phyloP scores from a whole-genome alignment of 2,113 vertebrate species.

The Ciconia boyciana region DNA sequence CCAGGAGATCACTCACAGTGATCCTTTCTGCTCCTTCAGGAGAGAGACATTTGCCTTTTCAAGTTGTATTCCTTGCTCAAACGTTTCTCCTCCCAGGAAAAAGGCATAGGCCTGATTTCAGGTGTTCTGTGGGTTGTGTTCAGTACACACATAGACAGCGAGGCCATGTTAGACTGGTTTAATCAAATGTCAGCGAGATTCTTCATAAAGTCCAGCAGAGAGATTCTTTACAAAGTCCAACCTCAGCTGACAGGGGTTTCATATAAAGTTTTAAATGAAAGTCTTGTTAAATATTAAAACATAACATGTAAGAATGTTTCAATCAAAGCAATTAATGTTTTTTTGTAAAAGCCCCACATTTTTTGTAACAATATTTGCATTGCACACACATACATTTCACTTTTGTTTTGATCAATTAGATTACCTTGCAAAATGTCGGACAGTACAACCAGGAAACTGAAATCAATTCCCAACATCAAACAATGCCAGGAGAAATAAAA shows the following conservation, averaged over 20 bases:
- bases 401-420: neutral
- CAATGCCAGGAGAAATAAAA: neutral
- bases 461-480: neutral
- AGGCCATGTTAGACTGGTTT: neutral
- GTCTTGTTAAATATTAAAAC: neutral
- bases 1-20: fast-evolving
- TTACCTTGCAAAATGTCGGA: neutral
- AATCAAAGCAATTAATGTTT: neutral
- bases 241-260: neutral
- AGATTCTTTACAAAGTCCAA: neutral
- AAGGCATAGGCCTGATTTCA: neutral
- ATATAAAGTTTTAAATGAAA: neutral
- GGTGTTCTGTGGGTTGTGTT: neutral
- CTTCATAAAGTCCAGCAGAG: neutral
- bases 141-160: neutral
- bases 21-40: neutral
- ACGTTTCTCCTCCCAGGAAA: neutral
- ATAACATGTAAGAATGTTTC: neutral
- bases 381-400: neutral
- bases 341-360: neutral
- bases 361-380: neutral
- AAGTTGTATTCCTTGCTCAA: neutral
- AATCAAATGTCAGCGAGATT: neutral
- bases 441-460: neutral
- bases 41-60: neutral